Percentiles rank a stretch among this genome's conserved stretches.
phyloP scores from a whole-genome alignment of 2,113 vertebrate genomes.

The Sinocyclocheilus anshuiensis region DNA sequence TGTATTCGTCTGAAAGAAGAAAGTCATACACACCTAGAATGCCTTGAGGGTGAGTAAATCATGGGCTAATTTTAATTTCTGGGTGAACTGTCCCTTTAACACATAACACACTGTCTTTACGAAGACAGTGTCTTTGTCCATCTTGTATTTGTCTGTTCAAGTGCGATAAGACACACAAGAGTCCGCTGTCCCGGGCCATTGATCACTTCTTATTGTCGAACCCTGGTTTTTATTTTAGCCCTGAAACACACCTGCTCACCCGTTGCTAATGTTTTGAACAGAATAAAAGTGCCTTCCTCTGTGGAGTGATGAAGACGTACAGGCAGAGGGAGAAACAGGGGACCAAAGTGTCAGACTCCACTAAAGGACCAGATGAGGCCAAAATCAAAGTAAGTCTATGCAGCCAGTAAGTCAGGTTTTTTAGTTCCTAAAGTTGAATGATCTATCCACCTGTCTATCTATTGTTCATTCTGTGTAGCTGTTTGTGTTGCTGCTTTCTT shows the following conservation, averaged over 20 bases:
- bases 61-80: no score
- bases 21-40: no score
- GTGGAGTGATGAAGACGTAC: slow-evolving; percentile 99
- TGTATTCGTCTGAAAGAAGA: no score
- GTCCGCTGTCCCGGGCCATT: neutral
- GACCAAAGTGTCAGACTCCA: slow-evolving; percentile 99
- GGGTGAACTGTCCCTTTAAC: no score
- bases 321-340: slow-evolving; percentile 99
- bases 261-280: slow-evolving; percentile 61
- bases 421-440: no score
- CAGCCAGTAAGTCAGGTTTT: no score
- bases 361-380: slow-evolving; percentile 99
- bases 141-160: no score
- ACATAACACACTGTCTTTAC: no score
- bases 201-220: neutral
- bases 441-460: neutral
- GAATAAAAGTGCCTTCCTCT: slow-evolving; percentile 99
- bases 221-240: neutral
- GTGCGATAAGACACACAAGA: no score
- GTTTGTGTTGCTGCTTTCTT: no score
- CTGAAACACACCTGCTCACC: neutral
- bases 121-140: no score
- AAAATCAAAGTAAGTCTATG: slow-evolving; percentile 92
- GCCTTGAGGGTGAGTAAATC: no score
- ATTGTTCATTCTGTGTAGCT: neutral